A percentile compares a stretch with the other conserved stretches of the same genome.
Conservation (phyloP, 64 coral and sea anemone genomes). For the Actinia equina region DNA sequence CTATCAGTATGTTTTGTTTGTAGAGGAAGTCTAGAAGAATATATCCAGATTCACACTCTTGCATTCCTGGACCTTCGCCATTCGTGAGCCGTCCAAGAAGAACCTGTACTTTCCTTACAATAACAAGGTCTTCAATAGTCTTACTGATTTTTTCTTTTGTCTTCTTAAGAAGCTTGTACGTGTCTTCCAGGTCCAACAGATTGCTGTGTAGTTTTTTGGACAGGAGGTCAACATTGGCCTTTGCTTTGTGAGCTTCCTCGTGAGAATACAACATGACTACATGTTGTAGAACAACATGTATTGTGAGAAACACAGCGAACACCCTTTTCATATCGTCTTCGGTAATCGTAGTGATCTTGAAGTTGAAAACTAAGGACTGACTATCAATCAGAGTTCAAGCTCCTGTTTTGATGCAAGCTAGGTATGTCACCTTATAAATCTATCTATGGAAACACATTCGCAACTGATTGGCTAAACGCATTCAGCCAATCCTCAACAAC, state of each 20-base stretch:
- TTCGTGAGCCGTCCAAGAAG: neutral
- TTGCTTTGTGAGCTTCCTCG: constrained; percentile 5
- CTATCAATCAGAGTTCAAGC: no score
- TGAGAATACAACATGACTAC: neutral
- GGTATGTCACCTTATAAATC: no score
- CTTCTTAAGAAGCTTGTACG: neutral
- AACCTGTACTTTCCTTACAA: neutral
- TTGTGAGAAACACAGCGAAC: no score
- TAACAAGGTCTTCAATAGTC: neutral
- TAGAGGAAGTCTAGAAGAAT: neutral
- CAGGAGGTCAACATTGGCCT: neutral
- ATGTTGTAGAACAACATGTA: no score
- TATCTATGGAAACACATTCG: no score
- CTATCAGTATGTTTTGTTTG: neutral
- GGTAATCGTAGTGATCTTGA: no score
- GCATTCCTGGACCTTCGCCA: no score
- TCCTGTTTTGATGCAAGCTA: no score
- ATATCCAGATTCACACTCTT: neutral
- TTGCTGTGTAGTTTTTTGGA: neutral
- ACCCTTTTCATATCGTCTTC: no score
- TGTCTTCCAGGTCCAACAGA: neutral
- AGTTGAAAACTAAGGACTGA: no score
- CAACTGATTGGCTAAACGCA: no score
- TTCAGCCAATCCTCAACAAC: no score
- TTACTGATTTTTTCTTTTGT: neutral